Conservation (phyloP, 1,140 invertebrate species). For the Caenorhabditis remanei region DNA sequence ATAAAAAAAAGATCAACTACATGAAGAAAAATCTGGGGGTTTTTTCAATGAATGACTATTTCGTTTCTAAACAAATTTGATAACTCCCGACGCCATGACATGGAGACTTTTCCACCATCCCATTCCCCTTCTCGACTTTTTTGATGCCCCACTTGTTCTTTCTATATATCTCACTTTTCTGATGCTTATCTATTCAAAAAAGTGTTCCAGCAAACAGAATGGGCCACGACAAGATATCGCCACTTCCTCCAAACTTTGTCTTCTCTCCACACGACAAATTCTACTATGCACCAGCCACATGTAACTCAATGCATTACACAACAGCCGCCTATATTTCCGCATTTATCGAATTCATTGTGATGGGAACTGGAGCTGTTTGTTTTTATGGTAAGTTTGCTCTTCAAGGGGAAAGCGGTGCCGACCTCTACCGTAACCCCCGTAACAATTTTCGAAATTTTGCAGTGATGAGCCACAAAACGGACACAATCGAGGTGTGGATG, state of each 20-base stretch:
- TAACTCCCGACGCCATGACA: too few relatives aligned
- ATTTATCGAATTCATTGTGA: conserved; percentile 46
- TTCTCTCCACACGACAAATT: conserved; percentile 56
- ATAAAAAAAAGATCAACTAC: too few relatives aligned
- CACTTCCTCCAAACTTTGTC: conserved; percentile 51
- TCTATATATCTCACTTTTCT: too few relatives aligned
- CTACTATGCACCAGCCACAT: conserved; percentile 64
- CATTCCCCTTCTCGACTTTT: too few relatives aligned
- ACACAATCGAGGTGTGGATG: background rate
- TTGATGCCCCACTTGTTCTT: too few relatives aligned
- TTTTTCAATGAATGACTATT: too few relatives aligned
- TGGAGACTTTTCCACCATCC: too few relatives aligned
- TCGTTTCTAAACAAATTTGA: too few relatives aligned
- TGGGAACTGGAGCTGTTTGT: conserved; percentile 49
- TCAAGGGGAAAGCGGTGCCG: too few relatives aligned
- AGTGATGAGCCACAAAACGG: conserved; percentile 32
- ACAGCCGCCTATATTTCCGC: conserved; percentile 48
- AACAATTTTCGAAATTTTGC: background rate
- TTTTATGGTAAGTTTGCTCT: conserved; percentile 5
- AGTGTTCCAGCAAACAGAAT: background rate
- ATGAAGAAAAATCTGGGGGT: too few relatives aligned
- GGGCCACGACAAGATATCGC: background rate
- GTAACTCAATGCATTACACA: conserved; percentile 58
- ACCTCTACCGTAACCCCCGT: too few relatives aligned
- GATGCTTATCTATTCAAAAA: background rate